phyloP scores from a whole-genome alignment of 2,797 vertebrate genomes.

The Enteromius radiatus region DNA sequence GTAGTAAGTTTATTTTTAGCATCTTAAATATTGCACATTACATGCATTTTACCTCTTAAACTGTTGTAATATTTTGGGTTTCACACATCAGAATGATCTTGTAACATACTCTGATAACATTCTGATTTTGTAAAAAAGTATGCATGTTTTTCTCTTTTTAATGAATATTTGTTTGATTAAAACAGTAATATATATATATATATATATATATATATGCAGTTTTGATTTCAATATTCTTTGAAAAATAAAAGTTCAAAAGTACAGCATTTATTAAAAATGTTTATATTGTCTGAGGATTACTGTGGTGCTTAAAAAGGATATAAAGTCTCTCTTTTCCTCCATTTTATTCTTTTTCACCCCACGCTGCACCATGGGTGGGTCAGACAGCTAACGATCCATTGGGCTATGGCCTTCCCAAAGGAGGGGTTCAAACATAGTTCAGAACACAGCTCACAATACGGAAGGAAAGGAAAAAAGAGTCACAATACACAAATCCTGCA shows the following conservation, averaged over 20 bases:
- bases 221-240: background rate
- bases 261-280: background rate
- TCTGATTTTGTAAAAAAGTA: too few species aligned
- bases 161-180: too few species aligned
- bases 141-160: too few species aligned
- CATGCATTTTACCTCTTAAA: background rate
- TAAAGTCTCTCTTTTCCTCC: constrained; percentile 44
- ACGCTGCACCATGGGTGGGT: constrained; percentile 69
- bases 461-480: background rate
- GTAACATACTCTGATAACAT: too few species aligned
- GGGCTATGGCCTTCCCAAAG: constrained; percentile 53
- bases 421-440: too few species aligned
- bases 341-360: constrained; percentile 49
- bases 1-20: background rate
- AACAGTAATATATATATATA: too few species aligned
- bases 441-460: constrained; percentile 59
- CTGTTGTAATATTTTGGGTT: background rate
- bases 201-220: background rate
- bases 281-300: background rate
- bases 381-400: constrained; percentile 78
- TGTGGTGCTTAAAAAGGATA: constrained; percentile 34
- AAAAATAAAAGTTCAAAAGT: background rate
- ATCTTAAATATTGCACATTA: background rate
- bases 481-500: background rate
- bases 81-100: background rate